These are phyloP conservation scores for Archips xylosteana DNA, from an alignment of 2,888 invertebrate species.

Conservation along the genomic window DNA sequence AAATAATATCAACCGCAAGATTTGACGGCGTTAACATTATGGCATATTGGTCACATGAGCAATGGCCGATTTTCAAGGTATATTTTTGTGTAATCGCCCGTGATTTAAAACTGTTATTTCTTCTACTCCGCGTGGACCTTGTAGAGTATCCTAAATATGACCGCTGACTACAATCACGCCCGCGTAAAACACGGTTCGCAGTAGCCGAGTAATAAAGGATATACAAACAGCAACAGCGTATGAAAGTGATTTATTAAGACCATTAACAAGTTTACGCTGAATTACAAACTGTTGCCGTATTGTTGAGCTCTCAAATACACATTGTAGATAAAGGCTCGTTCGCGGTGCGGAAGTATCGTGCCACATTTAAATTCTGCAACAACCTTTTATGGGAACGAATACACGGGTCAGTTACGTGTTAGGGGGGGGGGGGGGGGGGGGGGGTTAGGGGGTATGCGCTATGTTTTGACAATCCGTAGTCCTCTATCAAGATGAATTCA, in stretches of 20 bases:
- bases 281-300: constrained; percentile 31
- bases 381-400: too few relatives aligned
- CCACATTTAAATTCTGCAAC: not conserved
- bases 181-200: not conserved
- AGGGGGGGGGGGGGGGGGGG: too few relatives aligned
- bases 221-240: constrained; percentile 27
- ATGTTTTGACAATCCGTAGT: too few relatives aligned
- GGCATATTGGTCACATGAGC: not conserved
- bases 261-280: constrained; percentile 40
- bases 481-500: too few relatives aligned
- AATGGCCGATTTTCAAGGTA: too few relatives aligned
- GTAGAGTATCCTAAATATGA: too few relatives aligned
- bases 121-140: too few relatives aligned
- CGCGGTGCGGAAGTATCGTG: not conserved
- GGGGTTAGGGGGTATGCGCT: too few relatives aligned
- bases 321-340: constrained; percentile 11
- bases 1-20: not conserved
- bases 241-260: constrained; percentile 37
- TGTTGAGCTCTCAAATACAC: constrained; percentile 32
- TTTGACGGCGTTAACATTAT: not conserved
- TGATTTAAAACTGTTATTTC: too few relatives aligned
- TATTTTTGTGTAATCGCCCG: too few relatives aligned
- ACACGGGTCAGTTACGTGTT: too few relatives aligned
- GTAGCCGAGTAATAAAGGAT: constrained; percentile 11
- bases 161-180: not conserved